These are phyloP conservation scores for Syrphus vitripennis DNA, from an alignment of 2,888 invertebrate genomes.

Conservation along the genomic window DNA sequence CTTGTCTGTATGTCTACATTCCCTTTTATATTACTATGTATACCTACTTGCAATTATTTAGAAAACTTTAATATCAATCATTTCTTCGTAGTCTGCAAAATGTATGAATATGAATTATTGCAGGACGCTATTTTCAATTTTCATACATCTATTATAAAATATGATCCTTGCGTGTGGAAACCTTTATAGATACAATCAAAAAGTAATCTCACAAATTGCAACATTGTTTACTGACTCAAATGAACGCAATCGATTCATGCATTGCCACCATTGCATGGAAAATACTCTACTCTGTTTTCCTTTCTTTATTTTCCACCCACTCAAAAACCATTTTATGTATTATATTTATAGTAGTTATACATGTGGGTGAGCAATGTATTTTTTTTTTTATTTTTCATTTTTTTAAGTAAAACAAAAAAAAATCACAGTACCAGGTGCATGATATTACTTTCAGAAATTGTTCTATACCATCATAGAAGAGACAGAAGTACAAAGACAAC, in stretches of 20 bases:
- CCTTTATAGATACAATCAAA: conserved; percentile 54
- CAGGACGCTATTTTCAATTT: conserved; percentile 15
- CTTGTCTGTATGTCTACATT: not conserved
- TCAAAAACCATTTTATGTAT: conserved; percentile 44
- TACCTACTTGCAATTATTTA: not conserved
- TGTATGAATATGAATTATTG: not conserved
- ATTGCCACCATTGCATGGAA: conserved; percentile 37
- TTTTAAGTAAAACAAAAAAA: not conserved
- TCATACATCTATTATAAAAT: not conserved
- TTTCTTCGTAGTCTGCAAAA: not conserved
- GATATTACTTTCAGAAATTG: conserved; percentile 50
- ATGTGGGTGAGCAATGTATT: conserved; percentile 27
- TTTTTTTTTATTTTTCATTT: not conserved
- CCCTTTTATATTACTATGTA: no score
- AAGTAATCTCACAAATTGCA: conserved; percentile 66
- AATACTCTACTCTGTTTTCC: not conserved
- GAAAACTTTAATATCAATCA: not conserved
- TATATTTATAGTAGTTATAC: conserved; percentile 4
- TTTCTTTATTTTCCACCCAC: not conserved
- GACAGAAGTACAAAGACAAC: conserved; percentile 2
- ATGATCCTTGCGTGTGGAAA: conserved; percentile 37
- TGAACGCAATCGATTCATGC: conserved; percentile 64
- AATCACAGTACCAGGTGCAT: conserved; percentile 55
- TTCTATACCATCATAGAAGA: not conserved
- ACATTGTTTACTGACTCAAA: conserved; percentile 57